A percentile compares a stretch with the other conserved stretches of the same genome.
Conservation (phyloP, 2,888 invertebrate species). For the Eristalinus sepulchralis region DNA sequence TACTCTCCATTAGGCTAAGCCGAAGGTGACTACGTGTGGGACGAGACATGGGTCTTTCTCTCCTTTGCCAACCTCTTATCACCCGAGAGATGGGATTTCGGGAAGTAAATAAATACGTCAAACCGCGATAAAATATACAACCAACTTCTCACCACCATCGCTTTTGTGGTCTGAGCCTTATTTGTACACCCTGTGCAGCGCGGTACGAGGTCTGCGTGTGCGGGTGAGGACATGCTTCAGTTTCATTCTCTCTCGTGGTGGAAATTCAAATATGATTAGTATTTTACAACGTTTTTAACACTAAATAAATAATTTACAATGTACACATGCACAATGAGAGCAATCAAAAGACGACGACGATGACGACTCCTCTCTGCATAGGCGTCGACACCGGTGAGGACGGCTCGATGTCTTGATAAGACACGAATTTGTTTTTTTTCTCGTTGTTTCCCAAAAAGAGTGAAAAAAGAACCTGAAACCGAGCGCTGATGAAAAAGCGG, state of each 20-base stretch:
- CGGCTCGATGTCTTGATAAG: conserved; percentile 59
- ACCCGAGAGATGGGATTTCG: conserved; percentile 64
- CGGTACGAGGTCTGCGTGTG: too few relatives aligned
- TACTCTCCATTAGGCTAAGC: conserved; percentile 28
- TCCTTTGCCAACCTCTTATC: conserved; percentile 39
- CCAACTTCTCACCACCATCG: conserved; percentile 65
- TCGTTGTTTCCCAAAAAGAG: not conserved
- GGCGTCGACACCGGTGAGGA: conserved; percentile 14
- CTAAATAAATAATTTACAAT: conserved; percentile 71
- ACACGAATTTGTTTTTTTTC: conserved; percentile 2
- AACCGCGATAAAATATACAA: conserved; percentile 67
- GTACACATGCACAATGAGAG: conserved; percentile 52
- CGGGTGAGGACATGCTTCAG: too few relatives aligned
- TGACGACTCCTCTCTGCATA: not conserved
- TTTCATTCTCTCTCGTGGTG: conserved; percentile 23
- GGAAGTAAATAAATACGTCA: conserved; percentile 70
- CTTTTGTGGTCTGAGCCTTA: not conserved
- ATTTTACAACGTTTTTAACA: conserved; percentile 70
- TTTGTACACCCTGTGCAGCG: not conserved
- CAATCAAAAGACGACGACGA: conserved; percentile 30
- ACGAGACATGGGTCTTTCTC: conserved; percentile 33
- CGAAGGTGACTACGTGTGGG: conserved; percentile 13
- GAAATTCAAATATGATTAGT: conserved; percentile 69
- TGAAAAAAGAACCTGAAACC: conserved; percentile 4
- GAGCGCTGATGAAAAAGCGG: conserved; percentile 21